A percentile compares a stretch with the other conserved stretches of the same genome.
Conservation (phyloP, 1,140 invertebrate genomes). For the Pseudomyrmex cubaensis region DNA sequence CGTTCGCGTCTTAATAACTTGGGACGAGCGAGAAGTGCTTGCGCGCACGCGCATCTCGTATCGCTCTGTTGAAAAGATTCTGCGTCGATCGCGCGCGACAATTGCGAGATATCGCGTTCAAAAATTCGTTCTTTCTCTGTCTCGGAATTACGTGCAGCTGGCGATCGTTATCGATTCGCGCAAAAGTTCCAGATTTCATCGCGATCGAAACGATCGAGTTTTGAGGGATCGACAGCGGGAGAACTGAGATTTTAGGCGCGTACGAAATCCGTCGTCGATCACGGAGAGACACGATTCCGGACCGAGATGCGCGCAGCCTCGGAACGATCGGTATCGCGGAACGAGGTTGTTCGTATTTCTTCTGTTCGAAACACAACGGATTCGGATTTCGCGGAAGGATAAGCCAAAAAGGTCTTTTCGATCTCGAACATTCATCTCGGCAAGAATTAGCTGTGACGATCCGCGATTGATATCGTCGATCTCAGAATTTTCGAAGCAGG, state of each 20-base stretch:
- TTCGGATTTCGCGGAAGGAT: slow-evolving; percentile 69
- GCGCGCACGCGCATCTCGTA: slow-evolving; percentile 25
- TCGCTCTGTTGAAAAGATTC: no score
- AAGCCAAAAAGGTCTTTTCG: slow-evolving; percentile 60
- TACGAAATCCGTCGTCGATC: slow-evolving; percentile 53
- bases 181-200: slow-evolving; percentile 52
- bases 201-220: slow-evolving; percentile 64
- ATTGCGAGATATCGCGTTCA: slow-evolving; percentile 36
- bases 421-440: slow-evolving; percentile 20
- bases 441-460: slow-evolving; percentile 48
- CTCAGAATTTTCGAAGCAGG: slow-evolving; percentile 43
- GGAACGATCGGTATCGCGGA: slow-evolving; percentile 64
- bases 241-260: neutral
- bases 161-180: slow-evolving; percentile 60
- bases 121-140: no score
- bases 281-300: slow-evolving; percentile 8
- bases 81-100: slow-evolving; percentile 28
- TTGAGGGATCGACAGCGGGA: slow-evolving; percentile 50
- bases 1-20: slow-evolving; percentile 74
- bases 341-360: slow-evolving; percentile 60
- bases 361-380: slow-evolving; percentile 55
- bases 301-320: no score
- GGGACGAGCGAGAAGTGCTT: slow-evolving; percentile 4
- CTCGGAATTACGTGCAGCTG: no score
- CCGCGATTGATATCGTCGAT: slow-evolving; percentile 46